These are phyloP conservation scores for Lepidocyrtoides sp. DNA, from an alignment of 2,888 invertebrate species.

Conservation along the genomic window DNA sequence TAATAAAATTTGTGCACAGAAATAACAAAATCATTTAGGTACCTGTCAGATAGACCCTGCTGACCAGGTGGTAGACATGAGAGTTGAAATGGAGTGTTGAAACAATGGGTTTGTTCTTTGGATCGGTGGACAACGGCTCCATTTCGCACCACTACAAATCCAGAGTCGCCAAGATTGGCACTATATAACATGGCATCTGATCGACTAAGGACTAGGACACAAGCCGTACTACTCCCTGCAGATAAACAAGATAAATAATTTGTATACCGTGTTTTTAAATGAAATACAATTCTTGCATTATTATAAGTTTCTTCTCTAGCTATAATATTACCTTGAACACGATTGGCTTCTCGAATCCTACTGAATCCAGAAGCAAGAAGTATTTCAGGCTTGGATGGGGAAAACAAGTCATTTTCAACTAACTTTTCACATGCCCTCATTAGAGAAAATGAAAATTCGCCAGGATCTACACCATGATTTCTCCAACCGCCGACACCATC, in stretches of 20 bases:
- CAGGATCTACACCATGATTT: constrained; percentile 98
- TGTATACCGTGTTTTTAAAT: too few relatives aligned
- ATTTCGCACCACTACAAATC: constrained; percentile 96
- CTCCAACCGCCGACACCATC: constrained; percentile 99
- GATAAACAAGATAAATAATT: neutral
- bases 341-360: constrained; percentile 96
- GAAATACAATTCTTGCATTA: too few relatives aligned
- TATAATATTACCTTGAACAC: constrained; percentile 93
- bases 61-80: constrained; percentile 97
- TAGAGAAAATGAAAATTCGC: constrained; percentile 96
- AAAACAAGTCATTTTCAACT: constrained; percentile 95
- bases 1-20: too few relatives aligned
- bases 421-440: constrained; percentile 98
- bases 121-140: constrained; percentile 97
- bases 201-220: constrained; percentile 97
- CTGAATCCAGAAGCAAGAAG: constrained; percentile 96
- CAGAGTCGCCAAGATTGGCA: constrained; percentile 99
- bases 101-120: constrained; percentile 99
- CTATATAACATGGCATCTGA: constrained; percentile 96
- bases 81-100: constrained; percentile 99
- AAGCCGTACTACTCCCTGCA: constrained; percentile 98
- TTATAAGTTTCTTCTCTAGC: too few relatives aligned
- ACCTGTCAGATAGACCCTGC: constrained; percentile 96
- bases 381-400: constrained; percentile 94
- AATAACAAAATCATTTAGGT: constrained; percentile 50